Evolutionary conservation across 1,140 invertebrate species (phyloP).

Genomic region (Tetragnatha versicolor): DNA sequence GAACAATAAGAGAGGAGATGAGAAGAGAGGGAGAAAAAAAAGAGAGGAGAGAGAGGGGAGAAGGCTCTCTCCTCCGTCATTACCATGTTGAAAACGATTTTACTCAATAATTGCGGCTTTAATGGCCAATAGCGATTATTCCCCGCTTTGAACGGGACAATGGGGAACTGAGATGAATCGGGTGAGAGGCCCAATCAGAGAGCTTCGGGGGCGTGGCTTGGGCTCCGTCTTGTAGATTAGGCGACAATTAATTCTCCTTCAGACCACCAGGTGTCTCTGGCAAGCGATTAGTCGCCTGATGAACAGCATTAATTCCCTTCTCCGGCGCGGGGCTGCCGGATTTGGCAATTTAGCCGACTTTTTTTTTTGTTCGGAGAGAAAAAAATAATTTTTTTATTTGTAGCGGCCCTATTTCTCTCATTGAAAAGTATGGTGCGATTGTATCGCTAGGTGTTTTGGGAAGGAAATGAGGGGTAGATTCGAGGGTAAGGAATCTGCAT

Average conservation of each 20-base stretch:
- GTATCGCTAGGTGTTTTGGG: too few species aligned
- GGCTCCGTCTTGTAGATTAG: slow-evolving; percentile 48
- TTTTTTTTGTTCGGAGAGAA: not conserved
- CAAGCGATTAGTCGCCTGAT: slow-evolving; percentile 54
- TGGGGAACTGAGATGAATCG: slow-evolving; percentile 49
- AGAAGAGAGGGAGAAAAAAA: slow-evolving; percentile 17
- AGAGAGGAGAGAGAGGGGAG: slow-evolving; percentile 4
- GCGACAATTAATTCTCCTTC: slow-evolving; percentile 55
- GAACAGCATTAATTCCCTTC: slow-evolving; percentile 54
- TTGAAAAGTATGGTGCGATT: too few species aligned
- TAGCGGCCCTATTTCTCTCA: too few species aligned
- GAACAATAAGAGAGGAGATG: slow-evolving; percentile 27
- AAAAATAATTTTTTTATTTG: not conserved
- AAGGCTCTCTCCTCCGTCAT: slow-evolving; percentile 34
- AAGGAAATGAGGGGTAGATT: too few species aligned
- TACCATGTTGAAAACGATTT: slow-evolving; percentile 55
- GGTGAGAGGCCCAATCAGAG: slow-evolving; percentile 31
- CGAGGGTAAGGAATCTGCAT: too few species aligned
- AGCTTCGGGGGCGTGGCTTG: slow-evolving; percentile 29
- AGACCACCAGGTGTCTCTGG: slow-evolving; percentile 53
- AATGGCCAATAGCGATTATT: slow-evolving; percentile 56
- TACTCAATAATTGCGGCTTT: slow-evolving; percentile 54
- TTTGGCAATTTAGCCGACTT: slow-evolving; percentile 38
- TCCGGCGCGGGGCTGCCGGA: not conserved
- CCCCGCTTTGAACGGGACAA: slow-evolving; percentile 48